These are phyloP conservation scores for Coecobrya sp. DNA, from an alignment of 2,888 invertebrate species.

Conservation along the genomic window DNA sequence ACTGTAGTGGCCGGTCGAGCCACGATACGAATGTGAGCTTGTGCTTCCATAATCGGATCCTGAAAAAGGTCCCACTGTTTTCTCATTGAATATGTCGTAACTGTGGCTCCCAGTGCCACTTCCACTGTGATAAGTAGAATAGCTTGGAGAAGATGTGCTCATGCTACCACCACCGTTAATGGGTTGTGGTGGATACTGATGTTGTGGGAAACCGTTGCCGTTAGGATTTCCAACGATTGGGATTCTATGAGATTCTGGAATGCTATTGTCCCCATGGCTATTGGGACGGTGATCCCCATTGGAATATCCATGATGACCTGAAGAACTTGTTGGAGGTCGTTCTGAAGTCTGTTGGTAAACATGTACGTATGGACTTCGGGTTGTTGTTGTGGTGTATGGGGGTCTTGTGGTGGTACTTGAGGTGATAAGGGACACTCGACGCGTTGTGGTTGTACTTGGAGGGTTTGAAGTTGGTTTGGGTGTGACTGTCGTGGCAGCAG, in stretches of 20 bases:
- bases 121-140: constrained; percentile 27
- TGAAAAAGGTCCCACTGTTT: constrained; percentile 46
- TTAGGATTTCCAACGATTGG: constrained; percentile 48
- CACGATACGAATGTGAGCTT: constrained; percentile 48
- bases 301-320: neutral
- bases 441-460: constrained; percentile 22
- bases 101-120: neutral
- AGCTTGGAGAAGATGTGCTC: constrained; percentile 41
- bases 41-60: constrained; percentile 40
- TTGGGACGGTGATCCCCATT: constrained; percentile 26
- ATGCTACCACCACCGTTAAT: constrained; percentile 27
- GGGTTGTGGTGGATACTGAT: constrained; percentile 62
- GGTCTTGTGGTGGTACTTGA: constrained; percentile 42
- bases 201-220: constrained; percentile 50
- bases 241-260: constrained; percentile 73
- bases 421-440: constrained; percentile 21
- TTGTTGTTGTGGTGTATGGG: constrained; percentile 45
- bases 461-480: constrained; percentile 30
- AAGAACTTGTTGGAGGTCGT: constrained; percentile 2
- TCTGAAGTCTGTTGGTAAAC: constrained; percentile 43
- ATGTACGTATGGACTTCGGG: constrained; percentile 60
- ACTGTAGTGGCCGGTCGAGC: constrained; percentile 51
- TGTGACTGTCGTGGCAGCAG: constrained; percentile 30
- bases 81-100: constrained; percentile 71
- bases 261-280: constrained; percentile 14